Evolutionary conservation across 2,797 vertebrate species (phyloP), one percentile per base, ranked within the genome.

Genomic region (Melanotaenia pygmaea): DNA sequence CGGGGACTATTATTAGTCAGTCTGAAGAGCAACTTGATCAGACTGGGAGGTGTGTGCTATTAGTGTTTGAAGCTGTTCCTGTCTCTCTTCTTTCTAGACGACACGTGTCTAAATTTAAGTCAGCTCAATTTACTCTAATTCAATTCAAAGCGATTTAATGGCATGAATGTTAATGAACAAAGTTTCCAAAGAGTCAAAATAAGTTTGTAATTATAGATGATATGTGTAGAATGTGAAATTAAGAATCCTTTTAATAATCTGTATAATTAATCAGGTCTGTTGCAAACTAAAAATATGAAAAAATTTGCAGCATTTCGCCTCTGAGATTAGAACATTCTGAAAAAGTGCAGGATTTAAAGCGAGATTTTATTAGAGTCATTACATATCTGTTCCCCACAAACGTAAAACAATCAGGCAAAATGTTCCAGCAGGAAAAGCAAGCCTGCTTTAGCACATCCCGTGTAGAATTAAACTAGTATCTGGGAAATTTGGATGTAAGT

Each of bases 1-100:
- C 45, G 24, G 20, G 18, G 69, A 59, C 63, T 70, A 73, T 79
- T 79, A 77, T 84, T 70, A 83, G 67, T 72, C 69, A 79, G 10
- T 61, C 32, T 40, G 18, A 63, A 32, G 32, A 71, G 72, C 64
- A 64, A 71, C 45, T 63, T 28, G 75, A 83, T 77, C 67, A 72
- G 61, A 72, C 5, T 7, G 7, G 54, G 60, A 28, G 7, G 66
- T 73, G 65, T 68, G 37, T 67, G 58, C 43, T 70, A 38, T 71
- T 72, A 60, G 18, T 62, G 34, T 43, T 78, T 58, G 82, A 60
- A 63, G 26, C 45, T 3, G 24, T 50, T 43, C 3, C 26, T 37
- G 24, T 72, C 43, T 63, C 30, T 69, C 28, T n/a, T 45, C 43
- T 73, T 70, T 79, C 64, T 58, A 34, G 63, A 51, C 59, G 16